A percentile compares a stretch with the other conserved stretches of the same genome.
phyloP scores from a whole-genome alignment of 2,113 vertebrate genomes.

The Scomber scombrus region DNA sequence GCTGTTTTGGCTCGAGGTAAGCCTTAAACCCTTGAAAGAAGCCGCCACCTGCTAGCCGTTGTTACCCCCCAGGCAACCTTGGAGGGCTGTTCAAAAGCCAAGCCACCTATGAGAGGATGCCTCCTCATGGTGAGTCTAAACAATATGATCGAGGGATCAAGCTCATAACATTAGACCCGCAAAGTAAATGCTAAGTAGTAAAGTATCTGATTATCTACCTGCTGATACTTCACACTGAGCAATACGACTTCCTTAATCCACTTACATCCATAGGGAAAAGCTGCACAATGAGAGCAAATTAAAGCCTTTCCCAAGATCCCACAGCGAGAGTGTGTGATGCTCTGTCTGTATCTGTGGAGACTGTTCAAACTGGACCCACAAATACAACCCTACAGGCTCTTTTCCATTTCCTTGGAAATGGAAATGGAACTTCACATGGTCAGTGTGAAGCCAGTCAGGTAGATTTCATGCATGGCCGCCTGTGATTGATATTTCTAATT shows the following conservation, averaged over 20 bases:
- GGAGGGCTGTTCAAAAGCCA: constrained; percentile 42
- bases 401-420: constrained; percentile 29
- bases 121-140: constrained; percentile 56
- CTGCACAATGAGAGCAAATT: constrained; percentile 73
- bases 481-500: neutral
- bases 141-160: constrained; percentile 61
- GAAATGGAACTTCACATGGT: constrained; percentile 5
- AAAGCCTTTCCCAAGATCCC: constrained; percentile 67
- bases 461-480: constrained; percentile 33
- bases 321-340: constrained; percentile 48
- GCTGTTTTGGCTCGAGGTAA: constrained; percentile 70
- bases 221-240: constrained; percentile 71
- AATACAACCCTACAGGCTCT: constrained; percentile 20
- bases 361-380: constrained; percentile 42
- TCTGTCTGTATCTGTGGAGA: constrained; percentile 42
- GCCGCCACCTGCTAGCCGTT: constrained; percentile 67
- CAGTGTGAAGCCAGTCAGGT: constrained; percentile 22
- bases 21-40: constrained; percentile 70
- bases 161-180: constrained; percentile 60
- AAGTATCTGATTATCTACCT: constrained; percentile 79
- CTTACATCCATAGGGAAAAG: constrained; percentile 63
- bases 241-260: constrained; percentile 72
- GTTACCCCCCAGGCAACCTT: constrained; percentile 43
- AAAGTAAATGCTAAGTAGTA: constrained; percentile 69
- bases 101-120: constrained; percentile 19